Percentiles rank a stretch among this genome's conserved stretches.
Conservation (phyloP, 35 echinoderm and acorn worm genomes). For the Lytechinus variegatus region DNA sequence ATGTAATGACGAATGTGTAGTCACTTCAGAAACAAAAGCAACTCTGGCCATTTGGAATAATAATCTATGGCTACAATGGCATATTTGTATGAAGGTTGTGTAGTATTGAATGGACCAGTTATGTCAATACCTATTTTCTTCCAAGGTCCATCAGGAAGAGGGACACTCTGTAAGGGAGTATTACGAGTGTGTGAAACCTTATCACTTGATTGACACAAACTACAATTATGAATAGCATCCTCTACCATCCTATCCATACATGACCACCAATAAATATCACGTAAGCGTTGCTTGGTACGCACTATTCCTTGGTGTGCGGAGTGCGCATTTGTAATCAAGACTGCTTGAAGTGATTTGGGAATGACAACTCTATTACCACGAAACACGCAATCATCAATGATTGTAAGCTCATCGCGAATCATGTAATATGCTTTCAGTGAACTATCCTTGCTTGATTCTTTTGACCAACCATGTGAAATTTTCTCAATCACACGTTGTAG, state of each 20-base stretch:
- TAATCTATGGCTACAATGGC: not conserved
- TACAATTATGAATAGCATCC: too few relatives aligned
- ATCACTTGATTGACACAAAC: too few relatives aligned
- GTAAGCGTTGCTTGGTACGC: not conserved
- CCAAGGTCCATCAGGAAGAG: not conserved
- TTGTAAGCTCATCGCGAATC: not conserved
- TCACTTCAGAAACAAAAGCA: constrained; percentile 52
- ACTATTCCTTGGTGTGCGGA: not conserved
- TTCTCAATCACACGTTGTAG: not conserved
- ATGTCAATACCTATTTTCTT: not conserved
- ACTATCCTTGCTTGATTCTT: not conserved
- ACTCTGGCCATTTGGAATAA: constrained; percentile 36
- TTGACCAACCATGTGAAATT: not conserved
- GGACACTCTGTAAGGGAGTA: not conserved
- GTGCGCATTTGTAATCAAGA: too few relatives aligned
- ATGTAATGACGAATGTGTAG: constrained; percentile 48
- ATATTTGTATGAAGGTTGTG: not conserved
- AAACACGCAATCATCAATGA: not conserved
- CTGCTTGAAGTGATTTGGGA: not conserved
- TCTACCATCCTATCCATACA: too few relatives aligned
- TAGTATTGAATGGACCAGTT: not conserved
- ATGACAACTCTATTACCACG: not conserved
- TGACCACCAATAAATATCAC: not conserved
- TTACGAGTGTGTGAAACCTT: not conserved
- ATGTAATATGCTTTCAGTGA: not conserved